phyloP scores from a whole-genome alignment of 2,113 vertebrate species.

The Hiodon tergisus region DNA sequence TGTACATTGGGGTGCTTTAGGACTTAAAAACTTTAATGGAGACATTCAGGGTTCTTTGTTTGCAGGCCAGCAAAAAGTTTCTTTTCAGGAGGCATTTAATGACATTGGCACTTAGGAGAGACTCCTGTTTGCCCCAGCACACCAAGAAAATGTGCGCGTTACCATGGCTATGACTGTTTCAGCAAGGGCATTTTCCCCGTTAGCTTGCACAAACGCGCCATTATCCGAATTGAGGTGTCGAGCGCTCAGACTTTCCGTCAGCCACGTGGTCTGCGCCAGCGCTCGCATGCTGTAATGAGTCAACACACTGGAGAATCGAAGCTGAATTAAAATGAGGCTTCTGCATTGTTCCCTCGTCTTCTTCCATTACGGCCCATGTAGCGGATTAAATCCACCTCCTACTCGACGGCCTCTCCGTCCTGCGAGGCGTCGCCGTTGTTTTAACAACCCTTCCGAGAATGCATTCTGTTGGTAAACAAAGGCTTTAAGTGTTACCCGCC shows the following conservation, averaged over 20 bases:
- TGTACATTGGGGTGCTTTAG: not conserved
- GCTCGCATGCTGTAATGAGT: constrained; percentile 25
- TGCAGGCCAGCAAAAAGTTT: constrained; percentile 20
- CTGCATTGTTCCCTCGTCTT: not conserved
- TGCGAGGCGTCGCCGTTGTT: no score
- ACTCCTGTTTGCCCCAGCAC: constrained; percentile 2
- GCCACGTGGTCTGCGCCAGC: constrained; percentile 14
- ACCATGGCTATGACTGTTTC: not conserved
- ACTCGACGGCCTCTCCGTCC: no score
- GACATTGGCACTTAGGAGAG: constrained; percentile 36
- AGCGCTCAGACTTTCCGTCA: constrained; percentile 37
- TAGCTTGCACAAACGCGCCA: constrained; percentile 29
- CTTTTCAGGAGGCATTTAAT: not conserved
- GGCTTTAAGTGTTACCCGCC: no score
- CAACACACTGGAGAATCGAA: constrained; percentile 26
- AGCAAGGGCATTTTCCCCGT: not conserved
- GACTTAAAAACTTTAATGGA: constrained; percentile 11
- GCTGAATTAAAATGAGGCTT: not conserved
- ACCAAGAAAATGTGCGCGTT: constrained; percentile 8
- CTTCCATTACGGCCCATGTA: no score
- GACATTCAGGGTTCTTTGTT: constrained; percentile 18
- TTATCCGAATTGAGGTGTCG: constrained; percentile 29
- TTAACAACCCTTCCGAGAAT: no score
- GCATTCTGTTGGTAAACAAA: no score
- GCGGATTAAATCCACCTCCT: no score